A percentile compares a stretch with the other conserved stretches of the same genome.
Conservation (phyloP, 2,888 invertebrate genomes). For the Galeopsomyia nigrocyanea region DNA sequence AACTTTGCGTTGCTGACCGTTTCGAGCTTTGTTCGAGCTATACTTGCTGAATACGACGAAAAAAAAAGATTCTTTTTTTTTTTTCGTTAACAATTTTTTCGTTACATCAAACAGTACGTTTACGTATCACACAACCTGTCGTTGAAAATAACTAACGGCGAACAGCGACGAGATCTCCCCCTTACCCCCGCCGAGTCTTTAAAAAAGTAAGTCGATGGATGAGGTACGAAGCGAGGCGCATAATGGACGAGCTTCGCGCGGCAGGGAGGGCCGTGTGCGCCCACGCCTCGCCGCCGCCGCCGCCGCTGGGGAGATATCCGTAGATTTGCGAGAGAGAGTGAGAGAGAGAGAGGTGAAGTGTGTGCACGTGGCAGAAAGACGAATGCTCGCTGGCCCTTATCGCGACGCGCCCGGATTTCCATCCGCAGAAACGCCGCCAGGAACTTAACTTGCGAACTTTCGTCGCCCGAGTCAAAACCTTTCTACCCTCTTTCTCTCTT, state of each 20-base stretch:
- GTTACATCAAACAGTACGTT: neutral
- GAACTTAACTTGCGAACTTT: neutral
- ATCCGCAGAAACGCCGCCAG: constrained; percentile 15
- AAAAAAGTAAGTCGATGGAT: constrained; percentile 42
- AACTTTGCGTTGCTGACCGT: constrained; percentile 10
- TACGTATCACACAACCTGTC: neutral
- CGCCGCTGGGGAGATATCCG: constrained; percentile 36
- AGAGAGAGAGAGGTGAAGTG: constrained; percentile 6
- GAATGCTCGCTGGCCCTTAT: constrained; percentile 47
- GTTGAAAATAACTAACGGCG: neutral
- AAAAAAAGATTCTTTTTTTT: neutral
- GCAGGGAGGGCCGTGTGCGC: neutral
- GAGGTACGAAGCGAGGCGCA: constrained; percentile 47
- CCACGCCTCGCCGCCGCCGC: no score
- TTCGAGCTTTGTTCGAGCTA: no score
- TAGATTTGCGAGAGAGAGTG: constrained; percentile 31
- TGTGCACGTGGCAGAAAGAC: constrained; percentile 49
- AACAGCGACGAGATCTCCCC: neutral
- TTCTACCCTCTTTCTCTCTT: neutral
- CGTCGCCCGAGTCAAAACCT: no score
- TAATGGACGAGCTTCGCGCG: constrained; percentile 35
- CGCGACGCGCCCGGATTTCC: constrained; percentile 42
- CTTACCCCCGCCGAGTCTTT: constrained; percentile 17
- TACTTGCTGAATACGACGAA: neutral
- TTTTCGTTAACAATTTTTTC: no score